Percentiles rank a stretch among this genome's conserved stretches.
phyloP scores from a whole-genome alignment of 2,113 vertebrate genomes.

The Bombycilla garrulus region DNA sequence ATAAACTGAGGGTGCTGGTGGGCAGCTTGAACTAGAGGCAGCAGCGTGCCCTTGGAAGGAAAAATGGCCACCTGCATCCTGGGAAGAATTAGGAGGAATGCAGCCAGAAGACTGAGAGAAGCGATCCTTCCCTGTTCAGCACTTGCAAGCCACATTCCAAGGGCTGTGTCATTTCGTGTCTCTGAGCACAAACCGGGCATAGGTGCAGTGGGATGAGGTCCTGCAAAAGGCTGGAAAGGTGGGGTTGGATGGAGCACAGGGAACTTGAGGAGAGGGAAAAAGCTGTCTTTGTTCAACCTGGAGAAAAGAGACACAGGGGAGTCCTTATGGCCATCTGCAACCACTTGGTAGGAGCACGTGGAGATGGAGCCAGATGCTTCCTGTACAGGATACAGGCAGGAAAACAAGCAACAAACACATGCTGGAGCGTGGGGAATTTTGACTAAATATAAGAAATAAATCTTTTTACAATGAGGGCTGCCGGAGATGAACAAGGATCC shows the following conservation, averaged over 20 bases:
- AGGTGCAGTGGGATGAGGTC: background rate
- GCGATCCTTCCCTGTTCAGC: background rate
- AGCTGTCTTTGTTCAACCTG: background rate
- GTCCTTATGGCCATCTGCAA: background rate
- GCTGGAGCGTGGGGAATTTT: background rate
- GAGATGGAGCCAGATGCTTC: background rate
- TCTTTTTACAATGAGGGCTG: background rate
- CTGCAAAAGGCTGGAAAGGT: background rate
- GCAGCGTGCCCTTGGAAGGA: background rate
- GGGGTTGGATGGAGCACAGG: fast-evolving
- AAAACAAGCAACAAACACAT: background rate
- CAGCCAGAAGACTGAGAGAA: background rate
- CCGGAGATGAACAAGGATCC: background rate
- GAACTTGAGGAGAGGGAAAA: background rate
- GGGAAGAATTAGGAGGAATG: background rate
- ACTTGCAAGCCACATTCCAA: background rate
- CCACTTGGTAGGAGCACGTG: fast-evolving
- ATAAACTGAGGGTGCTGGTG: background rate
- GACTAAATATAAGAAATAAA: background rate
- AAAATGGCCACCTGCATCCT: background rate
- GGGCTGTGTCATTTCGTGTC: background rate
- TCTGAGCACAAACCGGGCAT: fast-evolving
- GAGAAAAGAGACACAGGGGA: background rate
- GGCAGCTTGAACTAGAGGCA: background rate
- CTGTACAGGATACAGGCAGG: background rate